Evolutionary conservation across 2,113 vertebrate species (phyloP).

Genomic region (Sylvietta virens): DNA sequence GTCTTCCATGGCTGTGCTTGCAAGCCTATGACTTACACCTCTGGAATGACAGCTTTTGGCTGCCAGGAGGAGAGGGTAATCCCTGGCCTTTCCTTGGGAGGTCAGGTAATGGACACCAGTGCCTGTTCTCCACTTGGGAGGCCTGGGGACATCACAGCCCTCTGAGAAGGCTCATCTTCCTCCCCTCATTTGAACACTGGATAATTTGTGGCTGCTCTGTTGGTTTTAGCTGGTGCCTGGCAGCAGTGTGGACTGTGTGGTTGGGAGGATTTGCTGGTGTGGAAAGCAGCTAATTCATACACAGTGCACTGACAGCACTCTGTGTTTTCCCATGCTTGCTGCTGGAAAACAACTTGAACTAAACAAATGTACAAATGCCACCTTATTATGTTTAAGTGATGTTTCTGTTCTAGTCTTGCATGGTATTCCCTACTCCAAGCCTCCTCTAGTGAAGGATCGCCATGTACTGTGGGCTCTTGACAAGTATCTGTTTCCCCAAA

Average conservation of each 20-base stretch:
- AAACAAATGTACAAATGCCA: not conserved
- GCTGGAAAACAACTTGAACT: not conserved
- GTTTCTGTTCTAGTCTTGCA: not conserved
- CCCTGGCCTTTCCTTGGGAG: not conserved
- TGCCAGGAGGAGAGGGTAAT: not conserved
- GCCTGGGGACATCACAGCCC: not conserved
- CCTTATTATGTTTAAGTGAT: not conserved
- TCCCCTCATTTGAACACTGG: not conserved
- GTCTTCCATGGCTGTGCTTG: not conserved
- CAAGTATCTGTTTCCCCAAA: not conserved
- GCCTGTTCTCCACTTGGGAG: not conserved
- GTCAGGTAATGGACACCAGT: not conserved
- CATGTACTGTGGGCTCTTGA: not conserved
- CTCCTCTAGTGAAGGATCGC: not conserved
- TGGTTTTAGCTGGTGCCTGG: not conserved
- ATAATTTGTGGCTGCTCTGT: not conserved
- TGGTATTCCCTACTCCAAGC: not conserved
- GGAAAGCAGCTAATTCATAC: not conserved
- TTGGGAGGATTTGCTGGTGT: not conserved
- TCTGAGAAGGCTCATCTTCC: constrained; percentile 4
- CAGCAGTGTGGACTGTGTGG: not conserved
- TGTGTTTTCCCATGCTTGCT: not conserved
- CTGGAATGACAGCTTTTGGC: not conserved
- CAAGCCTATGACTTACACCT: not conserved
- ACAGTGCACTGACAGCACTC: not conserved